These are phyloP conservation scores for Yponomeuta cagnagella DNA, from an alignment of 2,888 invertebrate species.

Conservation along the genomic window DNA sequence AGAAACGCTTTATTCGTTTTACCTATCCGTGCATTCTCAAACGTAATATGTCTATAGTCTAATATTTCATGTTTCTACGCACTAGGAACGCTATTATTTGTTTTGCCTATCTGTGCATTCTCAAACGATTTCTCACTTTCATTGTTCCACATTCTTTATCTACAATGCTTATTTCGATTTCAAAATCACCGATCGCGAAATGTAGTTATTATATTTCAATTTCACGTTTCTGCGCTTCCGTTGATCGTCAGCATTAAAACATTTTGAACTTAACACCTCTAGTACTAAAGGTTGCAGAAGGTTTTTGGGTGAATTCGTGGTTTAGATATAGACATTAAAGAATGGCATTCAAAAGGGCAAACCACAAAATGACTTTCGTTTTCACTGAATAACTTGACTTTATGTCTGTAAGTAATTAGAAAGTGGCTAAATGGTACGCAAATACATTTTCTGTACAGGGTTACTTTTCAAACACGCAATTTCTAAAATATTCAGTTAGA, in stretches of 20 bases:
- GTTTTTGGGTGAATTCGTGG: background rate
- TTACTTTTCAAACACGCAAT: no score
- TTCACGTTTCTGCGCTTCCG: background rate
- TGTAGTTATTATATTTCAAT: slow-evolving; percentile 1
- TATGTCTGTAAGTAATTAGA: background rate
- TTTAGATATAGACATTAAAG: background rate
- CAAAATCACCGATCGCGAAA: background rate
- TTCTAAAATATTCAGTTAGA: no score
- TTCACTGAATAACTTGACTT: background rate
- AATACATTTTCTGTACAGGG: no score
- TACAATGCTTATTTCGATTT: background rate
- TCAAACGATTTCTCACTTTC: background rate
- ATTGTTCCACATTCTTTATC: background rate
- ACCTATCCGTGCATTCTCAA: background rate
- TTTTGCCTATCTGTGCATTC: background rate
- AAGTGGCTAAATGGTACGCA: background rate
- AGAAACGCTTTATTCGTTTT: background rate
- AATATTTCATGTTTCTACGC: background rate
- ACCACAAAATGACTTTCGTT: background rate
- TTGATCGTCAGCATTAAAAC: background rate
- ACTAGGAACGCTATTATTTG: background rate
- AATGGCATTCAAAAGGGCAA: background rate
- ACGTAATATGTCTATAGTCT: background rate
- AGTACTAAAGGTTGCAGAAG: background rate
- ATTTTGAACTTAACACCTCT: background rate